Base-by-base conservation (phyloP, 2,888 invertebrate genomes). In the Psylliodes chrysocephalus region DNA sequence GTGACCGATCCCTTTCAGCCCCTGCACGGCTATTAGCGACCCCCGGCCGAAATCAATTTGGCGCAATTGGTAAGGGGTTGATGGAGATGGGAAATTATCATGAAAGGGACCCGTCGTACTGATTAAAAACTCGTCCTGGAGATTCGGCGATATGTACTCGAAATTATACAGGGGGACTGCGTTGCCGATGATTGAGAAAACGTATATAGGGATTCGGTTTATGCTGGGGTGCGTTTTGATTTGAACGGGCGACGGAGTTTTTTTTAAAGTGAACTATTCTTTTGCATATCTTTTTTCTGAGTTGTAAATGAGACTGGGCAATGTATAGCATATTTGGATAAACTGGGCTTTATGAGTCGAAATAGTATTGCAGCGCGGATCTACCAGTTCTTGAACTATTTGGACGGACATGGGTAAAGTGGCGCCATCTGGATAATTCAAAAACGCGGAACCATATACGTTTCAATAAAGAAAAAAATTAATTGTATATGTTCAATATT, bases 51-150 rank as follows among this genome's bases (percentile, higher is more conserved):
- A 78, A 80, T 79, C 79, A 79, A 80, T 80, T 79, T 78, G 78
- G n/a, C 73, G 77, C 78, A 78, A 78, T 79, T 78, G 78, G 77
- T 73, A 75, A 75, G 77, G 76, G 63, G 77, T 75, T 75, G 73
- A 72, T 73, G 68, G 69, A 71, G 70, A 68, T 66, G 66, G 74
- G 72, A 73, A 73, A 75, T 74, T 75, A 73, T 72, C 77, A 75
- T 73, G 71, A 75, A 74, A 68, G 75, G 71, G 73, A 69, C 70
- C n/a, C 66, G 69, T 65, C 73, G n/a, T n/a, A n/a, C n/a, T 77
- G 77, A 77, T 77, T 77, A 77, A 77, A 77, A 77, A 77, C 77
- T 76, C 75, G 73, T 49, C 70, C 60, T 60, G 63, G 60, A 68
- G 68, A 67, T 69, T 69, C 61, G 66, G 55, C 55, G 63, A 66